Base-by-base conservation (phyloP, 2,797 vertebrate species). In the Ctenopoma multispine region DNA sequence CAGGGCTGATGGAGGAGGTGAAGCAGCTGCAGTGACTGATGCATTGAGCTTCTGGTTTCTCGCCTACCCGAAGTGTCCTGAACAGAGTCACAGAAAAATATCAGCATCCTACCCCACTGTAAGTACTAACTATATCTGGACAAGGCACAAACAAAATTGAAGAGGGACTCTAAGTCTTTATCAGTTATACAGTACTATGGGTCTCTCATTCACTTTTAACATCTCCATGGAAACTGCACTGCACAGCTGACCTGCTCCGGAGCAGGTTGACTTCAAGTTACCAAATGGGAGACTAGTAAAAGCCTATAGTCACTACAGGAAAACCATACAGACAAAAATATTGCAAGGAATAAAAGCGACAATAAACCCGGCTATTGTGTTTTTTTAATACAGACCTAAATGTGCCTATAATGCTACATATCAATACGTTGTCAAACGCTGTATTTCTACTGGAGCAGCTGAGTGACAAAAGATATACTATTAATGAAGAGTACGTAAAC, bases 1-100 rank as follows among this genome's bases (percentile, higher is more conserved):
- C 97, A 0, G 97, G 98, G 79, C 96, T 97, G 92, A 99, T 96
- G 75, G 96, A 97, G 58, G 97, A 96, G 0, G 96, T 97, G 91
- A 96, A 95, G 93, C 98, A 99, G 94, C 95, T 96, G 90, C 98
- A 99, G 84, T 95, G 92, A 87, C 90, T 95, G 92, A 97, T 96
- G 94, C 98, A 99, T 60, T 93, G 89, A 20, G 95, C 95, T 57
- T 96, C 94, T 2, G 95, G 96, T 81, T 93, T 95, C 91, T 95
- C 62, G n/a, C 92, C 92, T 57, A 62, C 69, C 38, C 65, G 83
- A 55, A 94, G 89, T 24, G 94, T 92, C 93, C 95, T 89, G 90
- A 77, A 51, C 66, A 72, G 47, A 86, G 53, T 89, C 47, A 84
- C 9, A 62, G 20, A 62, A 31, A 23, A 41, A 64, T 9, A 12